Base-by-base conservation (phyloP, 2,888 invertebrate species). In the Dasypolia templi region DNA sequence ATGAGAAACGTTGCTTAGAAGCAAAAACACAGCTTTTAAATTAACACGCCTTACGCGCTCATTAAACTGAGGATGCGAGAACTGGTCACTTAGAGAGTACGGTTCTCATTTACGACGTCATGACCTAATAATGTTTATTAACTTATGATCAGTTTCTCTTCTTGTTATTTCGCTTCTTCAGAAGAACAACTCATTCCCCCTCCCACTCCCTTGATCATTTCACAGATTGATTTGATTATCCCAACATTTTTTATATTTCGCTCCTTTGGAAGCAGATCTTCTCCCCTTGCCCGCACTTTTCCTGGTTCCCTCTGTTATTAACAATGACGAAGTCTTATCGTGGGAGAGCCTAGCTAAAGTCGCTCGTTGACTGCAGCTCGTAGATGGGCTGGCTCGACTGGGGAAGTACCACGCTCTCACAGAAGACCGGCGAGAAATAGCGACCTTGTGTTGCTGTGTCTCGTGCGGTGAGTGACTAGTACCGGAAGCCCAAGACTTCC, bases 351-450 rank as follows among this genome's bases (percentile, higher is more conserved):
- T n/a, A 58, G 55, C 53, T 69, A 46, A n/a, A n/a, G 58, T 51
- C 26, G 22, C 9, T 39, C 3, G 6, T 12, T 44, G 58, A 17
- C 29, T 51, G 1, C 56, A 22, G 55, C 76, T 75, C 42, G 42
- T 58, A 42, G 64, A 26, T 12, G 75, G 55, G 51, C 61, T 58
- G 59, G 77, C 55, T 81, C 77, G 51, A 49, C 66, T 66, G 63
- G 72, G 77, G 58, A 66, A 76, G 56, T 70, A 81, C 79, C 76
- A 81, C 63, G 29, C 67, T 65, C 59, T 53, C 56, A 62, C 64
- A 35, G 44, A 12, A 58, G 7, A 73, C 53, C 46, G 11, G 7
- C 42, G 42, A 32, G 1, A 42, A 26, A 42, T 32, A 58, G 53
- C 14, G 65, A 71, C 39, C 19, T 53, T 44, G 32, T 32, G 64